Conservation (phyloP, 2,113 vertebrate species). For the Xiphias gladius region DNA sequence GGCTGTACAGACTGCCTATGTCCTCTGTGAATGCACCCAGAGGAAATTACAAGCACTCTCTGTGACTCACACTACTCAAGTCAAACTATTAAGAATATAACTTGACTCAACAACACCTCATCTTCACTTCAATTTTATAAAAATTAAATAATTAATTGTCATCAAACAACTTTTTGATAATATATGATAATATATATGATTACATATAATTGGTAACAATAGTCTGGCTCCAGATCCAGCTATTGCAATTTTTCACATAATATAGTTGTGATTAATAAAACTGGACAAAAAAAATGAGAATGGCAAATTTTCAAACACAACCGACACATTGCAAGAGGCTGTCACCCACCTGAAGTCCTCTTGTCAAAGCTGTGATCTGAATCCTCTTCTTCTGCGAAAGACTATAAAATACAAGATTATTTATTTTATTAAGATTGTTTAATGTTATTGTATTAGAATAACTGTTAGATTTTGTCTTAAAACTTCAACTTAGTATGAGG, state of each 20-base stretch:
- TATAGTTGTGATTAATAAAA: not conserved
- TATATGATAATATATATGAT: too few relatives aligned
- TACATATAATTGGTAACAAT: not conserved
- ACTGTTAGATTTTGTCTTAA: not conserved
- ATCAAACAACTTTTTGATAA: too few relatives aligned
- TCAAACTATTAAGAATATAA: not conserved
- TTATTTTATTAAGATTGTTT: not conserved
- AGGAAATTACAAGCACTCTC: conserved; percentile 1
- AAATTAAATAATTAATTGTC: not conserved
- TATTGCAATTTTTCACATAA: not conserved
- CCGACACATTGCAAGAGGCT: not conserved
- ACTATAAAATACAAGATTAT: conserved; percentile 77
- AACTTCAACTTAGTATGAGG: not conserved
- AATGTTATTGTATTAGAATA: not conserved
- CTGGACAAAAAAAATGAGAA: not conserved
- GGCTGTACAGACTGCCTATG: conserved; percentile 55
- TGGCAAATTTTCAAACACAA: not conserved
- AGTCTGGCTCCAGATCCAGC: not conserved
- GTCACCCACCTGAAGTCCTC: conserved; percentile 51
- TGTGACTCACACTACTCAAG: not conserved
- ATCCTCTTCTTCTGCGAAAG: conserved; percentile 81
- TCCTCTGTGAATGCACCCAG: conserved; percentile 52
- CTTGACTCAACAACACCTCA: not conserved
- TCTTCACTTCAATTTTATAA: not conserved
- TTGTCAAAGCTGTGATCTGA: conserved; percentile 49